Base-by-base conservation (phyloP, 2,888 invertebrate genomes). In the Lacanobia oleracea region DNA sequence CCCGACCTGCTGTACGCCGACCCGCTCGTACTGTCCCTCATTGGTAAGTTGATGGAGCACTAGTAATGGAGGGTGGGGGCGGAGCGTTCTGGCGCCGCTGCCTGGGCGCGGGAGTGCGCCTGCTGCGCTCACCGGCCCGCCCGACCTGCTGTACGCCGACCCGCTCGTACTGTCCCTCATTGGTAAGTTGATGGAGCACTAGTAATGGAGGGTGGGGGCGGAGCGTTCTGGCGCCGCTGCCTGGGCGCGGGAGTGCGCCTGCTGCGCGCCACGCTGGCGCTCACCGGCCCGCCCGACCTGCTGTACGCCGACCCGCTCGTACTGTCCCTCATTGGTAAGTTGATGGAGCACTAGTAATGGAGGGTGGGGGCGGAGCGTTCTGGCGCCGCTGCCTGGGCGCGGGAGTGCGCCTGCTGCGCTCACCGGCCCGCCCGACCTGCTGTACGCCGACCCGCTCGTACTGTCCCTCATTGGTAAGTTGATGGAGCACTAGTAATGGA, bases 341-440 rank as follows among this genome's bases (percentile, higher is more conserved):
- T 14, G 40, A 33, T 33, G 33, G 33, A 33, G 33, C 33, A 33
- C 33, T 33, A 7, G 85, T 94, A 54, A 81, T 92, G 88, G 96
- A 95, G 61, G 93, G 94, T 0, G 0, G 93, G 94, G 72, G n/a
- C n/a, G 92, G 91, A 0, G 77, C 75, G 82, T 96, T 96, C 90
- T 95, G 96, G 94, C 92, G 93, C 16, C 94, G 96, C 62, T 95
- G 96, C 86, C 85, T 94, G 51, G 95, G 95, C 83, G 91, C 91
- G 5, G 95, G 95, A 68, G 94, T 93, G 87, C 90, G 96, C 2
- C 87, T 96, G 81, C 89, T 96, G 87, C 93, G 51, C 93, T 96
- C 71, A 89, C 92, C 21, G 90, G 33, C 33, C 33, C 33, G 33
- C 33, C 33, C 33, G 33, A 33, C 33, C 33, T 33, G 33, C 33